A percentile compares a stretch with the other conserved stretches of the same genome.
Evolutionary conservation across 1,140 invertebrate species (phyloP).

Genomic region (Panagrolaimus sp.): DNA sequence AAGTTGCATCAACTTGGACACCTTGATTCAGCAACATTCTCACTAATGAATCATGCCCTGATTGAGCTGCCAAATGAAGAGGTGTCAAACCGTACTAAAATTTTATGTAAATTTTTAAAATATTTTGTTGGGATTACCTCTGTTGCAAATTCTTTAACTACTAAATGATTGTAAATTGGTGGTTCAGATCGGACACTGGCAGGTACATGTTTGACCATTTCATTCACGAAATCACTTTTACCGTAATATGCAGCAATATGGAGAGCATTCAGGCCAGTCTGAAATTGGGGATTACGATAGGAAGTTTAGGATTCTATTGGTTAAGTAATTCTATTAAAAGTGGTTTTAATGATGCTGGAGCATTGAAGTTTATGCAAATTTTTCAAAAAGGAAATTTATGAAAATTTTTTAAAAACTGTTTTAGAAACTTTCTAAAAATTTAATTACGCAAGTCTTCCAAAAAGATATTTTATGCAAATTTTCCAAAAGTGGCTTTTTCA

Average conservation of each 20-base stretch:
- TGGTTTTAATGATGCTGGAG: no score
- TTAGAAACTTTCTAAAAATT: no score
- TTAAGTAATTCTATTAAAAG: no score
- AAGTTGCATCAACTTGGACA: slow-evolving; percentile 79
- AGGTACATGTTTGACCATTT: slow-evolving; percentile 82
- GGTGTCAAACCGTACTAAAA: slow-evolving; percentile 63
- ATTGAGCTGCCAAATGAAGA: slow-evolving; percentile 90
- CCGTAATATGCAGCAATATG: slow-evolving; percentile 96
- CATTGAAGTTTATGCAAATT: no score
- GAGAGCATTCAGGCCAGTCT: slow-evolving; percentile 84
- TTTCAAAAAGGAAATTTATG: no score
- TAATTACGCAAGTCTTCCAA: no score
- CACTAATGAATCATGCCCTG: slow-evolving; percentile 94
- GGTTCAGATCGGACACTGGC: slow-evolving; percentile 89
- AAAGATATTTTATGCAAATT: no score
- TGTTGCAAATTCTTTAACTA: slow-evolving; percentile 76
- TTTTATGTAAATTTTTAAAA: slow-evolving; percentile 13
- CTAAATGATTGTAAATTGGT: slow-evolving; percentile 71
- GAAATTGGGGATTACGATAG: not conserved
- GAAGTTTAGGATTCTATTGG: not conserved
- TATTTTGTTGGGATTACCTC: slow-evolving; percentile 62
- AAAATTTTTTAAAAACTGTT: no score
- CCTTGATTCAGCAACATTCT: slow-evolving; percentile 87
- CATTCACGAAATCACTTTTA: slow-evolving; percentile 92
- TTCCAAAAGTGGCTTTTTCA: no score